Evolutionary conservation across 2,888 invertebrate species (phyloP).

Genomic region (Venusia cambrica): DNA sequence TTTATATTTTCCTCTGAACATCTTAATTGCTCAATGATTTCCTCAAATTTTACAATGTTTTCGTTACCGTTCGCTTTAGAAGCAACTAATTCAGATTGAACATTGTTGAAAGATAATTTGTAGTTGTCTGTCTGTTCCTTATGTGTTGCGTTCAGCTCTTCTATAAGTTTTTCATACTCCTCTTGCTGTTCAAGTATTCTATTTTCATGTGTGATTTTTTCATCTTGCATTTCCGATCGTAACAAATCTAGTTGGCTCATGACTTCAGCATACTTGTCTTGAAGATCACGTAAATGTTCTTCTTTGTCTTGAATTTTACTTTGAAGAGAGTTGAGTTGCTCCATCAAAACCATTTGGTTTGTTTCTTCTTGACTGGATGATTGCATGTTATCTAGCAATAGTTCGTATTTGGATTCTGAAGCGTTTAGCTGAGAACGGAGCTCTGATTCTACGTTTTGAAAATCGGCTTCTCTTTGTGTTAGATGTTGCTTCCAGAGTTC

Average conservation of each 20-base stretch:
- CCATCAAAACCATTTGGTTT: conserved; percentile 59
- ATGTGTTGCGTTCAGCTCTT: conserved; percentile 47
- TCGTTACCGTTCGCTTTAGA: conserved; percentile 47
- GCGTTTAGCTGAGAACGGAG: conserved; percentile 74
- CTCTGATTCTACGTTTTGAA: conserved; percentile 73
- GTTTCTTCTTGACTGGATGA: conserved; percentile 73
- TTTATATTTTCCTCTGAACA: conserved; percentile 41
- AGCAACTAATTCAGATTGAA: conserved; percentile 47
- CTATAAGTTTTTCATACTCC: conserved; percentile 64
- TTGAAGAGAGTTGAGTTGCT: conserved; percentile 65
- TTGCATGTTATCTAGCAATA: conserved; percentile 66
- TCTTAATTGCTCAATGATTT: conserved; percentile 41
- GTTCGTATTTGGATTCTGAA: conserved; percentile 72
- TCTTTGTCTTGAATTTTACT: conserved; percentile 70
- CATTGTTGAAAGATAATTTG: conserved; percentile 42
- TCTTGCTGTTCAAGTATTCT: conserved; percentile 67
- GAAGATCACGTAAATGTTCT: conserved; percentile 59
- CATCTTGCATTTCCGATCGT: conserved; percentile 72
- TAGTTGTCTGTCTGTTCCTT: conserved; percentile 40
- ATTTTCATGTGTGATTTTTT: conserved; percentile 65
- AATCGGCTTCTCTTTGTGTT: conserved; percentile 83
- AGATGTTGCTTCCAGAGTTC: conserved; percentile 86
- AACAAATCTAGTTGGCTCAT: conserved; percentile 63
- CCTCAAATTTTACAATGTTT: conserved; percentile 44
- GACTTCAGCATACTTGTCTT: conserved; percentile 64